Evolutionary conservation across 2,797 vertebrate genomes (phyloP).

Genomic region (Acipenser ruthenus): DNA sequence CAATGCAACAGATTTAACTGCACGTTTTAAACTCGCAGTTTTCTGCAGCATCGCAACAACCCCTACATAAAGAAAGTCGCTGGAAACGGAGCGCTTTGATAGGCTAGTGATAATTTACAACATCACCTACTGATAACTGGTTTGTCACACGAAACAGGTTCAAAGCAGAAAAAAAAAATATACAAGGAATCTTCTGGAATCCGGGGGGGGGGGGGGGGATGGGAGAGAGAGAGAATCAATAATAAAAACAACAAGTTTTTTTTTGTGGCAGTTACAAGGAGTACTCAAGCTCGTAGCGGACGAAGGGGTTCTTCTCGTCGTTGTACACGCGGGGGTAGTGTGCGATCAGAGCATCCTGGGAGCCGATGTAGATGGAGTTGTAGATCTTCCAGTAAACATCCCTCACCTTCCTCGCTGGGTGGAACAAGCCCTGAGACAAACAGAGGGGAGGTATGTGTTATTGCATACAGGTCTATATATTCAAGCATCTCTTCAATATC

Average conservation of each 20-base stretch:
- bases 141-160: not conserved
- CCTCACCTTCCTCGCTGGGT: slow-evolving; percentile 93
- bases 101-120: no score
- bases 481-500: no score
- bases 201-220: not conserved
- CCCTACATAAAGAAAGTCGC: no score
- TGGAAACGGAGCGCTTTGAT: no score
- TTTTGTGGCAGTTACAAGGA: slow-evolving; percentile 70
- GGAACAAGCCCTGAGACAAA: slow-evolving; percentile 81
- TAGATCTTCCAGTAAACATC: slow-evolving; percentile 99
- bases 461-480: no score
- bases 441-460: not conserved
- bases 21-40: no score
- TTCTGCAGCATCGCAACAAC: no score
- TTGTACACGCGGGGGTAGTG: slow-evolving; percentile 98
- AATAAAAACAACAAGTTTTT: slow-evolving; percentile 15
- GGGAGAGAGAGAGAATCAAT: slow-evolving; percentile 10
- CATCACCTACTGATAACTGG: no score
- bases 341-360: slow-evolving; percentile 93
- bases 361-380: slow-evolving; percentile 97
- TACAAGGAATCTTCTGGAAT: not conserved
- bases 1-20: no score
- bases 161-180: slow-evolving; percentile 9
- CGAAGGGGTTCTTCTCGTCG: slow-evolving; percentile 91
- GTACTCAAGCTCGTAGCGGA: slow-evolving; percentile 95